Conservation (phyloP, 2,888 invertebrate genomes). For the Nemotelus pantherinus region DNA sequence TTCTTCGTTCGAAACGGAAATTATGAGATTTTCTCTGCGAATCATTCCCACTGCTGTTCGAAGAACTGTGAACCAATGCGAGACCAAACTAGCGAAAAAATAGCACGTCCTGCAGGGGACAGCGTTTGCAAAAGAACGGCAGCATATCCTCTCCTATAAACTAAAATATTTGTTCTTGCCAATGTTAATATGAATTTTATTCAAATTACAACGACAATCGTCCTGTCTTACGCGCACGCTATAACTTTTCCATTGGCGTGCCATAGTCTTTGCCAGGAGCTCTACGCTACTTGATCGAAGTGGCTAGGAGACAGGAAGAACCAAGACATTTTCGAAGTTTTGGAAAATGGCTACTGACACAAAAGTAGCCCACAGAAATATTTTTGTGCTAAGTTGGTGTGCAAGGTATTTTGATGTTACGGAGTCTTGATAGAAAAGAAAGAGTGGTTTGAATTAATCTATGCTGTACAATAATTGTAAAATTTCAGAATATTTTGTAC, state of each 20-base stretch:
- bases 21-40: slow-evolving; percentile 16
- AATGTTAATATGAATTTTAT: slow-evolving; percentile 51
- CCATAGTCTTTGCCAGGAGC: not conserved
- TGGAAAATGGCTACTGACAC: too few species aligned
- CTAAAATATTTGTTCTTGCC: slow-evolving; percentile 48
- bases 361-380: too few species aligned
- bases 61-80: not conserved
- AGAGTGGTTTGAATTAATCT: too few species aligned
- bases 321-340: too few species aligned
- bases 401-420: too few species aligned
- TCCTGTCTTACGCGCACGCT: slow-evolving; percentile 10
- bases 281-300: not conserved
- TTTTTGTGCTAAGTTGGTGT: too few species aligned
- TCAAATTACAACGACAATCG: slow-evolving; percentile 47
- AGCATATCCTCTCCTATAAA: slow-evolving; percentile 16
- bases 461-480: too few species aligned
- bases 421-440: too few species aligned
- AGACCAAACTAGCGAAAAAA: not conserved
- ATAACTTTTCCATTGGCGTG: slow-evolving; percentile 18
- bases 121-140: slow-evolving; percentile 30
- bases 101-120: not conserved
- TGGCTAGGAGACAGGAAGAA: too few species aligned
- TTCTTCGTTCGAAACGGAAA: slow-evolving; percentile 8
- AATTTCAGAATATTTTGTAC: too few species aligned
- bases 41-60: not conserved